phyloP scores from a whole-genome alignment of 2,888 invertebrate genomes.

The Hoplodrina ambigua region DNA sequence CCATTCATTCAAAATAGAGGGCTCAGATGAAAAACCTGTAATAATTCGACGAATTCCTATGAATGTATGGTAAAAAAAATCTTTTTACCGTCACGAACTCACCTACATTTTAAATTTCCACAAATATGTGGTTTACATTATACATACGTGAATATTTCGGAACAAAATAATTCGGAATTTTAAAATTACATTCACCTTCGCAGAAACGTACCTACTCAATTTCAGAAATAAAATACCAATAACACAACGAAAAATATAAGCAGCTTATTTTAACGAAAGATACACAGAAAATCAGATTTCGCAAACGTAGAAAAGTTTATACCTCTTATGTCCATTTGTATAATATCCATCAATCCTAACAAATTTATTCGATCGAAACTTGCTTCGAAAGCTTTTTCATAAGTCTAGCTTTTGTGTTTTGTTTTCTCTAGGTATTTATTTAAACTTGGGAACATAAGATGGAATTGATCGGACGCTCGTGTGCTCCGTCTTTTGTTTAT shows the following conservation, averaged over 20 bases:
- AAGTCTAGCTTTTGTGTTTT: slow-evolving; percentile 3
- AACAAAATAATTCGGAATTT: background rate
- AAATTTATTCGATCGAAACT: slow-evolving; percentile 5
- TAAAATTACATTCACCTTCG: background rate
- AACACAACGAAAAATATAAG: background rate
- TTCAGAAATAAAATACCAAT: slow-evolving; percentile 3
- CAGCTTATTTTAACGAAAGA: background rate
- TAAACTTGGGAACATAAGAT: background rate
- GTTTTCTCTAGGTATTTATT: slow-evolving; percentile 12
- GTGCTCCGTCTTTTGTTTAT: slow-evolving; percentile 2
- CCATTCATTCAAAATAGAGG: too few species aligned
- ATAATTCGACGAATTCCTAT: too few species aligned
- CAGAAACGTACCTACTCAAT: background rate
- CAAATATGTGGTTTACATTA: background rate
- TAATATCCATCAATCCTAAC: slow-evolving; percentile 11
- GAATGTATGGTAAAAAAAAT: too few species aligned
- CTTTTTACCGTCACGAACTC: background rate
- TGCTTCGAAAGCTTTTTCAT: slow-evolving; percentile 9
- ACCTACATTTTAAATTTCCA: background rate
- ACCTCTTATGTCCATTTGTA: background rate
- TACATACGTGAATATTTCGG: too few species aligned
- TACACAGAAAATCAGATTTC: background rate
- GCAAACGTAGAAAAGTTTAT: background rate
- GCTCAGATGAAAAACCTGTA: too few species aligned
- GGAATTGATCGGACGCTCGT: background rate